phyloP scores from a whole-genome alignment of 1,140 invertebrate species.

The Penaeus japonicus region DNA sequence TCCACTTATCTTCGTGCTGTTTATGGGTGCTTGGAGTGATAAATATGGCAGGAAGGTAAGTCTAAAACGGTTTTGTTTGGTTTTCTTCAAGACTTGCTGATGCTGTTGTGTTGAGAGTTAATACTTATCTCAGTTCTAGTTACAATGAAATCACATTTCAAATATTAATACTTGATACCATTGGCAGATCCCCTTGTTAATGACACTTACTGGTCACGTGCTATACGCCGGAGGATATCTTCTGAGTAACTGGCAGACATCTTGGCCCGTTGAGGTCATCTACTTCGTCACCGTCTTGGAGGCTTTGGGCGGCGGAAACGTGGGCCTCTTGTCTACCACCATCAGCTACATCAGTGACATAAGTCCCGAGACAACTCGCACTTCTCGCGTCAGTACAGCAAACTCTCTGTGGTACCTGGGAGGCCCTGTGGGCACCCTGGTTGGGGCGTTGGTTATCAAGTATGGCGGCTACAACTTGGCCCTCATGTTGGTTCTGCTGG shows the following conservation, averaged over 20 bases:
- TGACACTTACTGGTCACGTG: constrained; percentile 35
- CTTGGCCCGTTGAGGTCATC: constrained; percentile 43
- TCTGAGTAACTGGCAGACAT: constrained; percentile 32
- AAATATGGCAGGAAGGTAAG: constrained; percentile 40
- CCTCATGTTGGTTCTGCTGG: constrained; percentile 23
- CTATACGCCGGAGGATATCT: constrained; percentile 44
- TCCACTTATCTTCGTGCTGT: constrained; percentile 40
- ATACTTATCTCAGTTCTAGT: neutral
- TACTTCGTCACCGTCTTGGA: constrained; percentile 39
- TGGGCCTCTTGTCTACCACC: constrained; percentile 43
- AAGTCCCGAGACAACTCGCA: constrained; percentile 30
- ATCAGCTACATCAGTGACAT: constrained; percentile 54
- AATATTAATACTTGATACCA: neutral
- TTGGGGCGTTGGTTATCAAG: constrained; percentile 37
- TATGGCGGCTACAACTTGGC: constrained; percentile 42
- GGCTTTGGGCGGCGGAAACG: constrained; percentile 45
- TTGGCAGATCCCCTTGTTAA: constrained; percentile 42
- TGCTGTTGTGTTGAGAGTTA: neutral
- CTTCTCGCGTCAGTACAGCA: constrained; percentile 35
- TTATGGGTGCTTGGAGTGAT: constrained; percentile 52
- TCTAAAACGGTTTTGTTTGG: neutral
- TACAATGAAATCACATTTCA: neutral
- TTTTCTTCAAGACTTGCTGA: neutral
- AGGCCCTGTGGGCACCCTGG: constrained; percentile 43
- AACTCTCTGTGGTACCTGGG: constrained; percentile 54